phyloP scores from a whole-genome alignment of 2,113 vertebrate genomes.

The Spilogale gracilis region DNA sequence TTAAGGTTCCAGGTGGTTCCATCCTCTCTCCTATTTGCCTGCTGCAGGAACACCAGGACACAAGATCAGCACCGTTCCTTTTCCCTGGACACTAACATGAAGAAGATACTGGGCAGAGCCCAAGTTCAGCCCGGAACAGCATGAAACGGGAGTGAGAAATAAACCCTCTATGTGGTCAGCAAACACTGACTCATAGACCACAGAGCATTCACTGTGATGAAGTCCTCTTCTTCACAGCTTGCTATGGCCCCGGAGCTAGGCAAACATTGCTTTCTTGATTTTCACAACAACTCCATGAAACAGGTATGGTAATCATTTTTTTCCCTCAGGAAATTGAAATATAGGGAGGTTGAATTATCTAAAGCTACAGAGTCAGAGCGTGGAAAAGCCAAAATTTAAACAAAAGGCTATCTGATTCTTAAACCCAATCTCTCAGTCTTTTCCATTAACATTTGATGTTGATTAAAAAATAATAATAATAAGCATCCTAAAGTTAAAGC shows the following conservation, averaged over 20 bases:
- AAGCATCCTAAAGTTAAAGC: not conserved
- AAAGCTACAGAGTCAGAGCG: not conserved
- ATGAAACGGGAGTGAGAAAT: not conserved
- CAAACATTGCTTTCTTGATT: not conserved
- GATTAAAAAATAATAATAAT: not conserved
- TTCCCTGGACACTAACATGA: not conserved
- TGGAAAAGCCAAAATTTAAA: not conserved
- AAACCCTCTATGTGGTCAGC: not conserved
- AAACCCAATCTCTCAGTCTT: not conserved
- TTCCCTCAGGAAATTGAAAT: not conserved
- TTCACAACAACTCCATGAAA: not conserved
- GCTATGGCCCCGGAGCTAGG: not conserved
- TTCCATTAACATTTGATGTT: not conserved
- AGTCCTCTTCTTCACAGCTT: not conserved
- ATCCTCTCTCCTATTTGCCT: not conserved
- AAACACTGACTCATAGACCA: not conserved
- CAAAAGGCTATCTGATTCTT: constrained; percentile 27
- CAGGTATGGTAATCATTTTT: not conserved
- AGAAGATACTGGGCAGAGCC: not conserved
- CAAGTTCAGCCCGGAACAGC: not conserved
- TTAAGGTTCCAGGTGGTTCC: not conserved
- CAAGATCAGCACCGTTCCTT: not conserved
- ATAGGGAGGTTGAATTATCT: not conserved
- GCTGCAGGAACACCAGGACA: not conserved
- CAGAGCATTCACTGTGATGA: not conserved